Conservation (phyloP, 2,113 vertebrate species). For the Chlorodrepanis virens region DNA sequence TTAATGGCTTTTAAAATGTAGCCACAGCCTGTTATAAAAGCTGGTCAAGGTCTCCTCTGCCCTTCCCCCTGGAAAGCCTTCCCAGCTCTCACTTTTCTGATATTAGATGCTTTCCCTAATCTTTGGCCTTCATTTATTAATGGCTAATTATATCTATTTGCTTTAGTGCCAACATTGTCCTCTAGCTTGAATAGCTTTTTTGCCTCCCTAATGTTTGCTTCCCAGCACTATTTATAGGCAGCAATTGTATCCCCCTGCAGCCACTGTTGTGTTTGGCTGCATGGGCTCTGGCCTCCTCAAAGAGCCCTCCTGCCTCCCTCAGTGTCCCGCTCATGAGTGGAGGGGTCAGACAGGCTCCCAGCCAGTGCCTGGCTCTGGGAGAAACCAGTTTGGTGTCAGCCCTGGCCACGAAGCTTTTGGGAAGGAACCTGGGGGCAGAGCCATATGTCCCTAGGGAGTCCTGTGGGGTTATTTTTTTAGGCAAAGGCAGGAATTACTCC, state of each 20-base stretch:
- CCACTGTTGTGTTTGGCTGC: neutral
- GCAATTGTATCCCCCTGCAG: neutral
- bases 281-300: neutral
- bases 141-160: constrained; percentile 49
- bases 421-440: neutral
- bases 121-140: constrained; percentile 36
- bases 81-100: neutral
- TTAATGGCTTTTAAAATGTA: neutral
- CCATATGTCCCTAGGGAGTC: rapidly evolving
- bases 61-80: neutral
- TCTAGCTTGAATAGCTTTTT: constrained; percentile 8
- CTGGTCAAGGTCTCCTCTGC: neutral
- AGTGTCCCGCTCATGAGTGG: rapidly evolving
- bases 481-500: neutral
- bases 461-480: neutral
- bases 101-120: constrained; percentile 10
- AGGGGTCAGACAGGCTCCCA: rapidly evolving
- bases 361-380: neutral
- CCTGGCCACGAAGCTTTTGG: neutral
- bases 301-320: neutral
- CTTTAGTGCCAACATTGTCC: constrained; percentile 42
- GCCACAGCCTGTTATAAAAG: neutral
- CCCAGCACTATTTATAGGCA: constrained; percentile 8
- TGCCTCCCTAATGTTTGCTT: constrained; percentile 2
- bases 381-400: neutral